Evolutionary conservation across 2,113 vertebrate genomes (phyloP), one percentile per base, ranked within the genome.

Genomic region (Notarius lentiginosus): DNA sequence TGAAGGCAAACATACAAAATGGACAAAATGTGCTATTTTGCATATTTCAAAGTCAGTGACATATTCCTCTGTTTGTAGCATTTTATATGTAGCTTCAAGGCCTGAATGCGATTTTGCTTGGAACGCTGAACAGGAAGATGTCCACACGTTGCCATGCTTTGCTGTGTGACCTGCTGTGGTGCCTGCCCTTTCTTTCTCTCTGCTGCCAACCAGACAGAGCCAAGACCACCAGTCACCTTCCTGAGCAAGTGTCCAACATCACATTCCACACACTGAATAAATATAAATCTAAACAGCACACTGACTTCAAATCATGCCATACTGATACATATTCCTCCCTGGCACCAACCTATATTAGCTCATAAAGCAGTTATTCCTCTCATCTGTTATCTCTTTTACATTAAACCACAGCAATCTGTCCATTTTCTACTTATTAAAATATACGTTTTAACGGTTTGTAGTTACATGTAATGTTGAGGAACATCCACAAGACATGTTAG

Each of bases 181-280:
- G 85, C 53, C 85, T 90, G 85, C 53, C 85, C 82, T 87, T 77
- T 70, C 63, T 49, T 76, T 79, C 63, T 73, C 27, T 83, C 76
- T 84, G 80, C 81, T 90, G 89, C 88, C 88, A 89, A 83, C 84
- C 81, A 58, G 24, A 30, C 80, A 77, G 81, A 56, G 90, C 90
- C 90, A 90, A 90, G 86, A 77, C 77, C 88, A 89, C 86, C 73
- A 88, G 84, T 89, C 86, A 84, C 86, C 79, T 60, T 76, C 72
- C 87, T 83, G 84, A 83, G 58, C 81, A 72, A 58, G 82, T 56
- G 65, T 41, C 86, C 55, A 82, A 86, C 84, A 83, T 80, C 27
- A 86, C 30, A 73, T 81, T 41, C 63, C 47, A 75, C 63, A 79
- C 80, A 68, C 77, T 58, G 27, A 77, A 81, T 22, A 47, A 5